phyloP scores from a whole-genome alignment of 2,797 vertebrate genomes.

The Gymnothorax javanicus region DNA sequence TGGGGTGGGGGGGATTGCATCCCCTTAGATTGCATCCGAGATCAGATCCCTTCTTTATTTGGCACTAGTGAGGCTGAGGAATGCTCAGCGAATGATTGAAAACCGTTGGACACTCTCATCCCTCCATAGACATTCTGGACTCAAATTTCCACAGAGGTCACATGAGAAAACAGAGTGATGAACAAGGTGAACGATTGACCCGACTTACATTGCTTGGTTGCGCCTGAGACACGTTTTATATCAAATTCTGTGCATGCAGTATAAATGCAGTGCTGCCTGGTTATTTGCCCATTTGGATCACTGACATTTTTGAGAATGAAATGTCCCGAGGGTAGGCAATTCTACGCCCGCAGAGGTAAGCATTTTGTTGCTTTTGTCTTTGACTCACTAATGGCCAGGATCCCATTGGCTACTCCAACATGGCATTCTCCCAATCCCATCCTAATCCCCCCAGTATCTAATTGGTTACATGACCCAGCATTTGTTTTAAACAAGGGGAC shows the following conservation, averaged over 20 bases:
- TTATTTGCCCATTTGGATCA: background rate
- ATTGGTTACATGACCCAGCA: too few species aligned
- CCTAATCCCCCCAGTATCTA: too few species aligned
- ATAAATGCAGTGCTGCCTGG: background rate
- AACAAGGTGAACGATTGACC: too few species aligned
- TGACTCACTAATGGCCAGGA: background rate
- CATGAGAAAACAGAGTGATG: background rate
- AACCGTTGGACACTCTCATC: background rate
- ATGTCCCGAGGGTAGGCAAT: too few species aligned
- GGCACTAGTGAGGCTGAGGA: background rate
- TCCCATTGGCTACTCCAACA: background rate
- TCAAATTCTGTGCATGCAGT: background rate
- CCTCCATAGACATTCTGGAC: background rate
- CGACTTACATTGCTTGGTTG: too few species aligned
- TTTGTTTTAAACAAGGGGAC: too few species aligned
- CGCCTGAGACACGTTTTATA: background rate
- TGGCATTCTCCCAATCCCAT: too few species aligned
- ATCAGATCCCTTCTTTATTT: background rate
- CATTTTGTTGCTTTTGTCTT: background rate
- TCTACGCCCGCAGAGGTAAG: too few species aligned
- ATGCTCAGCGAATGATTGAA: background rate
- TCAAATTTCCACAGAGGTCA: background rate
- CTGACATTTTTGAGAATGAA: too few species aligned
- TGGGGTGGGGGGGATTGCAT: too few species aligned
- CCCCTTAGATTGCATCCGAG: background rate